Evolutionary conservation across 2,797 vertebrate species (phyloP), one percentile per base, ranked within the genome.

Genomic region (Euthynnus affinis): DNA sequence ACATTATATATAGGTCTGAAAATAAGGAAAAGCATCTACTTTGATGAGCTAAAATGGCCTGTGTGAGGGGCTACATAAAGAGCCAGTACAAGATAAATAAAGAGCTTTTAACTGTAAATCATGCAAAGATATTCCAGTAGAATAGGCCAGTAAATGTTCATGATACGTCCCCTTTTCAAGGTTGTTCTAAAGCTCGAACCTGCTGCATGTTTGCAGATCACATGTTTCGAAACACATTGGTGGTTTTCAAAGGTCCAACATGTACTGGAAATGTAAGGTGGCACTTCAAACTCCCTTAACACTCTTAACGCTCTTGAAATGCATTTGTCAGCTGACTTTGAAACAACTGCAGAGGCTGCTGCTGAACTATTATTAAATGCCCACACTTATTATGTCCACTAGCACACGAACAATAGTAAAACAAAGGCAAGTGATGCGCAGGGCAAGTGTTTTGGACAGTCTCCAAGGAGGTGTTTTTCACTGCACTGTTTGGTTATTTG

Each of bases 321-420:
- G 27, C n/a, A 17, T 40, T 40, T 32, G 13, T 57, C 9, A 32
- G 49, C 32, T 42, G 34, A 9, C 22, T 25, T 15, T 10, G 3
- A 49, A 62, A 44, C 6, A 18, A 27, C 52, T 60, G 34, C 48
- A 65, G 57, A 1, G 5, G 53, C 22, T 46, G 66, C n/a, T n/a
- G n/a, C 67, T 75, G 29, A 69, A 49, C 23, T 78, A 10, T 49
- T 65, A n/a, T 57, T 62, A 58, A 72, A 65, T 29, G 27, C 3
- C 27, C 27, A 3, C 27, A n/a, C 27, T 29, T 29, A 29, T 6
- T 6, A 32, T 44, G 0, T 42, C 17, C 61, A 49, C 20, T 12
- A 71, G 17, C 6, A 25, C 32, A 25, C n/a, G 5, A 29, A 13
- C 55, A 49, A 32, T 1, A 3, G 32, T 4, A 25, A 57, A 77